Conservation (phyloP, 2,797 vertebrate species). For the Oophaga sylvatica region DNA sequence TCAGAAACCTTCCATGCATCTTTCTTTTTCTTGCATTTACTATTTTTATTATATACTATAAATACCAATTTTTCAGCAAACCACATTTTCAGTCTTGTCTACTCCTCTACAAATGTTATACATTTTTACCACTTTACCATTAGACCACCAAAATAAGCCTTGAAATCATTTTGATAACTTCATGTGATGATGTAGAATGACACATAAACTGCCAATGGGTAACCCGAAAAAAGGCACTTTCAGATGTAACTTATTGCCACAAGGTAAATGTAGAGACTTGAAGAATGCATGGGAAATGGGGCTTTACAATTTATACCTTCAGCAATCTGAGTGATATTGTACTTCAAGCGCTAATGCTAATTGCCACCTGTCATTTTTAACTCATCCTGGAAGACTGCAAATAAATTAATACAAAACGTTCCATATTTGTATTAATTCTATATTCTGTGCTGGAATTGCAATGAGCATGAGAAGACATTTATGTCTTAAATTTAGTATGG, state of each 20-base stretch:
- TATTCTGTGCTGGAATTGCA: too few species aligned
- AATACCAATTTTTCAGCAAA: not conserved
- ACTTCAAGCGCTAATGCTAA: not conserved
- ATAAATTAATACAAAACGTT: not conserved
- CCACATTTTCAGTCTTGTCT: not conserved
- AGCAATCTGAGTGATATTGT: not conserved
- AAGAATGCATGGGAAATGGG: not conserved
- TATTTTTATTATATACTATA: not conserved
- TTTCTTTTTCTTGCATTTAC: not conserved
- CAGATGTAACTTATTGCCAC: not conserved
- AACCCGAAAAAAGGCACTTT: not conserved
- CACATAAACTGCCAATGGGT: not conserved
- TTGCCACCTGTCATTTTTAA: not conserved
- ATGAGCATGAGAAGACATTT: too few species aligned
- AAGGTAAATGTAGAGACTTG: conserved; percentile 3
- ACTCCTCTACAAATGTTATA: not conserved
- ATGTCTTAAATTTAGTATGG: too few species aligned
- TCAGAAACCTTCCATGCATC: not conserved
- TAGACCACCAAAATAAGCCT: not conserved
- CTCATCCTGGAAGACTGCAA: not conserved
- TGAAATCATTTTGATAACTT: not conserved
- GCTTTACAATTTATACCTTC: not conserved
- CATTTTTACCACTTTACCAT: not conserved
- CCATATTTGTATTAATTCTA: not conserved
- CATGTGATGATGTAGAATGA: conserved; percentile 1